Conservation (phyloP, 2,113 vertebrate species). For the Marmota monax region DNA sequence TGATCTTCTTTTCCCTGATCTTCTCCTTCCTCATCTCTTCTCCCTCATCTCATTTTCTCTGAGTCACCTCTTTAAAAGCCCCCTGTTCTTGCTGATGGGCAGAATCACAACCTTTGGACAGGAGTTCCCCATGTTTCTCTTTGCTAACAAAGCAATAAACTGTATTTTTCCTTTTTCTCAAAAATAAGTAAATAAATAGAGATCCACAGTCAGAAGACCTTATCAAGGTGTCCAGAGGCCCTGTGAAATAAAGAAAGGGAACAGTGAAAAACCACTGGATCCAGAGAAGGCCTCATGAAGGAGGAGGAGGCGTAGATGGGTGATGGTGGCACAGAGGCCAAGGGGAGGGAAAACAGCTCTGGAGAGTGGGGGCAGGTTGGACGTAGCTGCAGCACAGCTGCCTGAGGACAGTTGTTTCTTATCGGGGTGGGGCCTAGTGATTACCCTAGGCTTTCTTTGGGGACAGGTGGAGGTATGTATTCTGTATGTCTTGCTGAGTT, state of each 20-base stretch:
- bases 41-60: too few relatives aligned
- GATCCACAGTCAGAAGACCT: neutral
- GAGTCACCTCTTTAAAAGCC: too few relatives aligned
- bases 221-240: neutral
- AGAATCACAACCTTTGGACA: too few relatives aligned
- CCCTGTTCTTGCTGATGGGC: too few relatives aligned
- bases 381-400: neutral
- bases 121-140: too few relatives aligned
- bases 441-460: neutral
- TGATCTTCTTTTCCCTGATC: too few relatives aligned
- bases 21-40: too few relatives aligned
- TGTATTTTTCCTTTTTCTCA: too few relatives aligned
- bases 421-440: too few relatives aligned
- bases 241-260: neutral
- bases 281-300: neutral
- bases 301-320: neutral
- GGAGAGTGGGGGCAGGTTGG: neutral
- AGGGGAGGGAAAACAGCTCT: neutral
- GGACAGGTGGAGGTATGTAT: neutral
- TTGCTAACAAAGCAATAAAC: too few relatives aligned
- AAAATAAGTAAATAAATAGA: neutral
- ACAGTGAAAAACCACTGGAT: neutral
- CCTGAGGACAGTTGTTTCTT: neutral
- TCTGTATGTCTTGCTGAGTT: neutral
- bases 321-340: neutral